These are phyloP conservation scores for Pelochelys cantorii DNA, from an alignment of 2,797 vertebrate genomes.

Conservation along the genomic window DNA sequence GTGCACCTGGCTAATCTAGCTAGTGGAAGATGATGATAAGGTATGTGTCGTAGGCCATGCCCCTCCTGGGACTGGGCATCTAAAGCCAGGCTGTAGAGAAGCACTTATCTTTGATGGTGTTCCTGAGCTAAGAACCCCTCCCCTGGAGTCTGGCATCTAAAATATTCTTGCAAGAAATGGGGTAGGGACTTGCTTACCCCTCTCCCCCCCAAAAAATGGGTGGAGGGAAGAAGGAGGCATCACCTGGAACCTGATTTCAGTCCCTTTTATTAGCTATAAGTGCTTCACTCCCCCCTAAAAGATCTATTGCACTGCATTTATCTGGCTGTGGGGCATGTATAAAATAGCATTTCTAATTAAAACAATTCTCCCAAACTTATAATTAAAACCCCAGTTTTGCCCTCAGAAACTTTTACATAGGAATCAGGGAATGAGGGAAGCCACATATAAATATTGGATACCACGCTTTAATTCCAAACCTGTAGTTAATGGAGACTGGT, in stretches of 20 bases:
- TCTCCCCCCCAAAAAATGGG: not conserved
- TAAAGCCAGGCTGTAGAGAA: not conserved
- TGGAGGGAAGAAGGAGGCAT: not conserved
- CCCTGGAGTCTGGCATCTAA: not conserved
- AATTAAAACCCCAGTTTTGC: fast-evolving
- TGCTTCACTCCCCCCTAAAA: too few relatives aligned
- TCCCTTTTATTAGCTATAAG: too few relatives aligned
- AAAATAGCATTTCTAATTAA: fast-evolving
- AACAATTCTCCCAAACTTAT: not conserved
- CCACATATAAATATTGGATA: not conserved
- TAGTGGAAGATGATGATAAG: not conserved
- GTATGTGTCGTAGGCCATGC: not conserved
- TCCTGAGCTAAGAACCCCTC: not conserved
- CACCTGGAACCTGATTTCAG: not conserved
- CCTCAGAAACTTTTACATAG: not conserved
- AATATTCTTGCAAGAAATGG: not conserved
- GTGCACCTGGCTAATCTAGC: not conserved
- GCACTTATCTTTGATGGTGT: not conserved
- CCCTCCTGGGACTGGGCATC: not conserved
- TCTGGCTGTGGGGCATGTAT: fast-evolving
- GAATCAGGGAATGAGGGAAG: not conserved
- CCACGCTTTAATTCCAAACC: not conserved
- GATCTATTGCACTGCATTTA: fast-evolving
- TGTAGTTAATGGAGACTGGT: not conserved
- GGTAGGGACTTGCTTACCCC: too few relatives aligned